Percentiles rank a stretch among this genome's conserved stretches.
Evolutionary conservation across 1,140 invertebrate genomes (phyloP).

Genomic region (Drosophila auraria): DNA sequence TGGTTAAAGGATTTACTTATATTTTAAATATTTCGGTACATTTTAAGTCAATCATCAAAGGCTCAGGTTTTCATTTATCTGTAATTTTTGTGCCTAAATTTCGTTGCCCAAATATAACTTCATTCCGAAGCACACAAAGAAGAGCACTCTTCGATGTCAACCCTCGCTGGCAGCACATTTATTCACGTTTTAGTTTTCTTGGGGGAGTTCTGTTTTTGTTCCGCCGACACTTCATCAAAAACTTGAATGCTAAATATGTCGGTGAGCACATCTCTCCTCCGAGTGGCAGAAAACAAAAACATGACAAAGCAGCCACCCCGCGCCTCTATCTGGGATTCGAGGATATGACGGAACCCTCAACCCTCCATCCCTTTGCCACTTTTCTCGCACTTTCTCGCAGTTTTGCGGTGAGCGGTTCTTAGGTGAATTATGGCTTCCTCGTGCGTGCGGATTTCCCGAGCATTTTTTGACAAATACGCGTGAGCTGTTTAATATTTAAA

Average conservation of each 20-base stretch:
- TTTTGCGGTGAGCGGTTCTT: conserved; percentile 56
- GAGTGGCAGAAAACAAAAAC: conserved; percentile 55
- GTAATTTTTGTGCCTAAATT: neutral
- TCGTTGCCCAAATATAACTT: conserved; percentile 10
- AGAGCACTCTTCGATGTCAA: conserved; percentile 30
- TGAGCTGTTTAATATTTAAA: conserved; percentile 81
- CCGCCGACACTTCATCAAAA: conserved; percentile 59
- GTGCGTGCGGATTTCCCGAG: conserved; percentile 56
- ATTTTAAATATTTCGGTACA: too few species aligned
- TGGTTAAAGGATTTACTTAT: too few species aligned
- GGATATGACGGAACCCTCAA: conserved; percentile 2
- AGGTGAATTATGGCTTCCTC: conserved; percentile 62
- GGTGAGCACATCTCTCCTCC: conserved; percentile 35
- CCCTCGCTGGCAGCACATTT: conserved; percentile 21
- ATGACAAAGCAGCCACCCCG: conserved; percentile 34
- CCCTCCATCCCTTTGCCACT: conserved; percentile 12
- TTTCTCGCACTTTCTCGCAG: conserved; percentile 12
- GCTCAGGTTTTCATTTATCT: too few species aligned
- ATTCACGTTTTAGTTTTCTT: conserved; percentile 50
- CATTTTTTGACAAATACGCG: conserved; percentile 75
- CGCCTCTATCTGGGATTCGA: conserved; percentile 9
- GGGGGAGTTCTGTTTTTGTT: conserved; percentile 45
- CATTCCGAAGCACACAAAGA: conserved; percentile 2
- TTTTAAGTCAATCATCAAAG: too few species aligned
- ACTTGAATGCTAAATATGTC: conserved; percentile 66